Base-by-base conservation (phyloP, 2,113 vertebrate species). In the Hymenochirus boettgeri region DNA sequence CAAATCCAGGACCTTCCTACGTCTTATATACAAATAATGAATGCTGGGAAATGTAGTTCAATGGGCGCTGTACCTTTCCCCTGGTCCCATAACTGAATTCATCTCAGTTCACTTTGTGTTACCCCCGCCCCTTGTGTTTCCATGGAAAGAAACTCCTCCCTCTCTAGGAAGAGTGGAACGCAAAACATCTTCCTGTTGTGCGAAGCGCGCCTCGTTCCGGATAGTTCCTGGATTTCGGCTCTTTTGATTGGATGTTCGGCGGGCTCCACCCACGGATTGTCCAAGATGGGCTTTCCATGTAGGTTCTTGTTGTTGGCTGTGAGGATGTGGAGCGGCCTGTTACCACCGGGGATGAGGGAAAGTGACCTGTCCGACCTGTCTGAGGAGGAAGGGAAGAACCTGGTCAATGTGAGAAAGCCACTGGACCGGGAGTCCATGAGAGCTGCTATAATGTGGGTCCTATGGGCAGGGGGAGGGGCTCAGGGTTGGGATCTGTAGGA, bases 291-390 rank as follows among this genome's bases (percentile, higher is more conserved):
- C 7, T 18, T 31, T 5, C n/a, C 7, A 29, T 9, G 53, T 21
- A 35, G 46, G 6, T 2, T 1, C 2, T 48, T n/a, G 25, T 25
- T 25, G 22, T 50, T 10, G 57, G 7, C 33, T 12, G 53, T 62
- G 64, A 77, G 42, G 51, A 95, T 95, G 94, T 96, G 93, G 82
- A 95, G 89, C 56, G 95, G 94, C 15, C 81, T 95, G 2, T 71
- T 96, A 5, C 91, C 93, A 2, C 79, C 82, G 53, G 93, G 88
- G 25, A 56, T 93, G 29, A 91, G 75, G 26, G 87, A 86, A 69
- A 86, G 80, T n/a, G 91, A 96, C 65, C 72, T 83, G 73, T 77
- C 89, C 46, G 76, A 79, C 22, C 88, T 88, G 5, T 85, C 88
- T 5, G 88, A 70, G 27, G 73, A 22, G 5, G 24, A 29, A 22